phyloP scores from a whole-genome alignment of 2,888 invertebrate genomes.

The Onthophagus sagittarius region DNA sequence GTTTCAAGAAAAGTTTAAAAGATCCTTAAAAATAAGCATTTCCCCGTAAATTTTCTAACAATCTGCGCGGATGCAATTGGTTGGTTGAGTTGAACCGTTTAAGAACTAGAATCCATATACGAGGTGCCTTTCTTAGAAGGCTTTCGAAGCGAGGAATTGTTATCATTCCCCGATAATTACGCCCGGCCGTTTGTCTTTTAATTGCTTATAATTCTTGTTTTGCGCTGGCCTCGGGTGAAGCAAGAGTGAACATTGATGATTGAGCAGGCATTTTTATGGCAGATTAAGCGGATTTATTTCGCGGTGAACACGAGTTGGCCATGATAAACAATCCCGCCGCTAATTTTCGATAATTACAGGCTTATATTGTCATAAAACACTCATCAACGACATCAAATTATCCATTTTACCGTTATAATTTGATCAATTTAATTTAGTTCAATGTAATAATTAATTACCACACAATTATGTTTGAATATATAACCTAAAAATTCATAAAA shows the following conservation, averaged over 20 bases:
- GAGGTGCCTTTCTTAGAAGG: slow-evolving; percentile 36
- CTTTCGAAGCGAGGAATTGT: slow-evolving; percentile 43
- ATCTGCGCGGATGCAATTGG: neutral
- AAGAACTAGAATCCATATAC: neutral
- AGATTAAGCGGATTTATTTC: slow-evolving; percentile 21
- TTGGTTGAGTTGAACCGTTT: slow-evolving; percentile 2
- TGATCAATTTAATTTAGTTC: too few relatives aligned
- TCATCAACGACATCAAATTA: neutral
- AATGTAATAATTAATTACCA: too few relatives aligned
- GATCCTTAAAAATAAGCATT: neutral
- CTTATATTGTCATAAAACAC: neutral
- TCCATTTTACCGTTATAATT: neutral
- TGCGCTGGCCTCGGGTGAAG: slow-evolving; percentile 14
- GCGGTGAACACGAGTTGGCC: slow-evolving; percentile 4
- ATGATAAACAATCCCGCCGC: neutral
- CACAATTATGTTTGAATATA: too few relatives aligned
- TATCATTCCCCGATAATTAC: slow-evolving; percentile 31
- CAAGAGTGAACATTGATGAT: slow-evolving; percentile 24
- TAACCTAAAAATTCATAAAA: too few relatives aligned
- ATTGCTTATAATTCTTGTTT: slow-evolving; percentile 25
- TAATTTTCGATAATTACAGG: neutral
- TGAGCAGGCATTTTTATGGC: slow-evolving; percentile 25
- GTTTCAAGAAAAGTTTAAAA: neutral
- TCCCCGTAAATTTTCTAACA: slow-evolving; percentile 10
- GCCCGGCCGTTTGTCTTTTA: slow-evolving; percentile 28